Conservation (phyloP, 2,113 vertebrate genomes). For the Engraulis encrasicolus region DNA sequence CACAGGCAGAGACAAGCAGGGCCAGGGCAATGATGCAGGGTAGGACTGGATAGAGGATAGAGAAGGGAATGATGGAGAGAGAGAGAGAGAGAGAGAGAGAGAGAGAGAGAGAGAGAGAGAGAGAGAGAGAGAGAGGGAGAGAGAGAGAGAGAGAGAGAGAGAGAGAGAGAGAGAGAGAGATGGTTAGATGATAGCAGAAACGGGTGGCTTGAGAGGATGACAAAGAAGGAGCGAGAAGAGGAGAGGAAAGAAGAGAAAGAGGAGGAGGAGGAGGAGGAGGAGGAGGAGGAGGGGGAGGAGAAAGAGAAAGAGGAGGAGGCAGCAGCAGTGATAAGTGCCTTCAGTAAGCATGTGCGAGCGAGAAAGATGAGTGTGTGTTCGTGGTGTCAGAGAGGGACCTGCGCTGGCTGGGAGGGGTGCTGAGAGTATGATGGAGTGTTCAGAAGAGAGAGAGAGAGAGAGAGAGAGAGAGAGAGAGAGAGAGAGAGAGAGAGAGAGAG, state of each 20-base stretch:
- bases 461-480: not conserved
- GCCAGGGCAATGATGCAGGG: slow-evolving; percentile 28
- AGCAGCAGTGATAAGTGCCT: slow-evolving; percentile 45
- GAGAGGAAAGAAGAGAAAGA: not conserved
- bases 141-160: slow-evolving; percentile 33
- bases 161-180: slow-evolving; percentile 21
- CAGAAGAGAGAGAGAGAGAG: slow-evolving; percentile 24
- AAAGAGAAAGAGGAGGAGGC: not conserved
- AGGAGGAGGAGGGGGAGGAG: slow-evolving; percentile 13
- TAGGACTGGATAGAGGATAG: not conserved
- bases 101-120: not conserved
- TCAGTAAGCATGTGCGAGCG: slow-evolving; percentile 40
- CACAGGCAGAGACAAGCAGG: slow-evolving; percentile 21
- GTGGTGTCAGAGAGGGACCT: slow-evolving; percentile 46
- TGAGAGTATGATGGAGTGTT: slow-evolving; percentile 59
- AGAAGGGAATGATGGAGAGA: no score
- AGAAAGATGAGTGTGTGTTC: slow-evolving; percentile 55
- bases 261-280: not conserved
- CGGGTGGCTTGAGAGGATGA: no score
- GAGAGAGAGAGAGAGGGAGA: not conserved
- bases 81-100: no score
- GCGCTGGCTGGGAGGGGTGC: slow-evolving; percentile 27
- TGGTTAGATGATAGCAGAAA: not conserved
- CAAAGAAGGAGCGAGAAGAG: no score
- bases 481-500: no score